Percentiles rank a stretch among this genome's conserved stretches.
Conservation (phyloP, 2,113 vertebrate genomes). For the Vimba vimba region DNA sequence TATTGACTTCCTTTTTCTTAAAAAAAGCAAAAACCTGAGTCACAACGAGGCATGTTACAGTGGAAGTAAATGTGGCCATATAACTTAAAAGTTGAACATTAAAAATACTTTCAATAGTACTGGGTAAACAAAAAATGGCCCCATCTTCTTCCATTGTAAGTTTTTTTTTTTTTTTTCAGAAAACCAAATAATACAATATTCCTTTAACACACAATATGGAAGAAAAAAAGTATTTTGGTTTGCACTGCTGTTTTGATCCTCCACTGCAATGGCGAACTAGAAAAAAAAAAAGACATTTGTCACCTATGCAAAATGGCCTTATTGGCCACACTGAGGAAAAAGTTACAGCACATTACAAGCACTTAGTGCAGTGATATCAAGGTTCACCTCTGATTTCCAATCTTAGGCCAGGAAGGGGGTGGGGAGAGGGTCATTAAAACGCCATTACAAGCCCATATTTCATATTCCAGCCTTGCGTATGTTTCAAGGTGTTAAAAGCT, state of each 20-base stretch:
- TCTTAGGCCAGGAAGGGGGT: constrained; percentile 79
- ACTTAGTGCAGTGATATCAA: constrained; percentile 83
- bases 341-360: constrained; percentile 83
- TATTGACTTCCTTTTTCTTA: neutral
- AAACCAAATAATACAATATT: neutral
- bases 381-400: constrained; percentile 85
- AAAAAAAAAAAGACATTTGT: constrained; percentile 67
- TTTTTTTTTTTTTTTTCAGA: neutral
- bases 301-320: constrained; percentile 74
- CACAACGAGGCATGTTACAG: neutral
- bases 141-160: neutral
- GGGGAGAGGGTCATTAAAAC: constrained; percentile 84
- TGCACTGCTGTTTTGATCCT: neutral
- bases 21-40: neutral
- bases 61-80: neutral
- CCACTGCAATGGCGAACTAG: constrained; percentile 64
- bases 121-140: neutral
- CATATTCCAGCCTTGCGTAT: constrained; percentile 78
- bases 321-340: constrained; percentile 74
- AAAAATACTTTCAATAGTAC: no score
- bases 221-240: neutral
- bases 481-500: constrained; percentile 86
- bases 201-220: neutral
- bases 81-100: neutral
- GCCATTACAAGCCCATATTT: constrained; percentile 84